phyloP scores from a whole-genome alignment of 2,797 vertebrate genomes.

The Cottoperca gobio region DNA sequence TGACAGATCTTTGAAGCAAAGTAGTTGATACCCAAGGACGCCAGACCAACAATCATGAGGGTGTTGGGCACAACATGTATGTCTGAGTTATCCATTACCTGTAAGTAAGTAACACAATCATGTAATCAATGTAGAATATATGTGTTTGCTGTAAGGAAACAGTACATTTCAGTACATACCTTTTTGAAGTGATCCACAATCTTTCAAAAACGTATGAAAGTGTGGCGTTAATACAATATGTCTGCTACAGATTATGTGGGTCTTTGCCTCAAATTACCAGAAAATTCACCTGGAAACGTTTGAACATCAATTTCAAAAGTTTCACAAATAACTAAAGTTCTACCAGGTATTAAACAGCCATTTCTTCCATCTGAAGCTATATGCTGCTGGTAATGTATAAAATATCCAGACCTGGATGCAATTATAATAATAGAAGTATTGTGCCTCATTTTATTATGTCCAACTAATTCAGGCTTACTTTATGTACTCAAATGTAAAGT shows the following conservation, averaged over 20 bases:
- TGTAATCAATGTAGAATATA: neutral
- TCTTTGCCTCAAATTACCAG: neutral
- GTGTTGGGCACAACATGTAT: conserved; percentile 88
- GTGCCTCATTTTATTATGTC: neutral
- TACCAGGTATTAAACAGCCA: neutral
- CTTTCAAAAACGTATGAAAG: neutral
- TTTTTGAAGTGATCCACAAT: neutral
- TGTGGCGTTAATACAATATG: neutral
- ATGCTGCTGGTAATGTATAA: neutral
- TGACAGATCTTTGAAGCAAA: conserved; percentile 86
- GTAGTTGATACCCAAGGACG: conserved; percentile 86
- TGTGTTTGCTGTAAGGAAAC: neutral
- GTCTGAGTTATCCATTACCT: conserved; percentile 88
- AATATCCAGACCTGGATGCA: neutral
- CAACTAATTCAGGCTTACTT: neutral
- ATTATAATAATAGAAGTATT: neutral
- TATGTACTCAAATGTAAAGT: neutral
- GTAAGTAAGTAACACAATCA: conserved; percentile 39
- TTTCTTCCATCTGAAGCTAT: neutral
- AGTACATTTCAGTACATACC: neutral
- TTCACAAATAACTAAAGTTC: neutral
- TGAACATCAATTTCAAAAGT: neutral
- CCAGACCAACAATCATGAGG: conserved; percentile 86
- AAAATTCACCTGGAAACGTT: conserved; percentile 1
- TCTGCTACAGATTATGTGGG: neutral